phyloP scores from a whole-genome alignment of 2,113 vertebrate genomes.

The Nerophis lumbriciformis region DNA sequence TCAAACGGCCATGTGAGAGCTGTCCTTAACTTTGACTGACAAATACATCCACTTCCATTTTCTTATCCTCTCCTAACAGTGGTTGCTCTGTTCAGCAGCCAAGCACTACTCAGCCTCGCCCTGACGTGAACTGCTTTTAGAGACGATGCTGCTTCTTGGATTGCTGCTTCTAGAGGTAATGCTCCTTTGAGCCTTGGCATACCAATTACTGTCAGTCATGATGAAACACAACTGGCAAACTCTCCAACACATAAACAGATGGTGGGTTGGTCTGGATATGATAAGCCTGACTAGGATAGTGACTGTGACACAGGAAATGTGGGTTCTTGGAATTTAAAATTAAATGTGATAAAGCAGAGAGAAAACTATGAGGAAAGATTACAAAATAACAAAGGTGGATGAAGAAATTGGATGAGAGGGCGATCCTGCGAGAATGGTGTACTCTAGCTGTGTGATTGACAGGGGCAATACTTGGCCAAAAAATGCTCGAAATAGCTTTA shows the following conservation, averaged over 20 bases:
- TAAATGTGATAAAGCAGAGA: slow-evolving; percentile 10
- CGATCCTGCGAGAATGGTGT: slow-evolving; percentile 19
- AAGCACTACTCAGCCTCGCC: slow-evolving; percentile 14
- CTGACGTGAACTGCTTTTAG: slow-evolving; percentile 28
- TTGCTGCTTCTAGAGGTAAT: slow-evolving; percentile 18
- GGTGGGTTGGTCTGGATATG: neutral
- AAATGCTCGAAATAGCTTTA: slow-evolving; percentile 31
- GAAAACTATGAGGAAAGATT: slow-evolving; percentile 13
- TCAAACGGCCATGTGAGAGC: slow-evolving; percentile 48
- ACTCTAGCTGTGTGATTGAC: slow-evolving; percentile 33
- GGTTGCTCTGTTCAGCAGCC: slow-evolving; percentile 41
- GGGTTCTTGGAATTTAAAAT: slow-evolving; percentile 12
- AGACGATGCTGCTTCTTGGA: slow-evolving; percentile 21
- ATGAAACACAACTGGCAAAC: slow-evolving; percentile 15
- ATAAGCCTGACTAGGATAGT: neutral
- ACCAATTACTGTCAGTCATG: slow-evolving; percentile 31
- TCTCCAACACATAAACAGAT: slow-evolving; percentile 1
- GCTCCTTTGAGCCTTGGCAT: slow-evolving; percentile 10
- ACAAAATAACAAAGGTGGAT: slow-evolving; percentile 13
- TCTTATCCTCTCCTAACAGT: slow-evolving; percentile 47
- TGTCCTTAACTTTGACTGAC: slow-evolving; percentile 61
- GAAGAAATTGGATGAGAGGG: slow-evolving; percentile 25
- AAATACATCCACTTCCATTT: slow-evolving; percentile 54
- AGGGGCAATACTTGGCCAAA: slow-evolving; percentile 13
- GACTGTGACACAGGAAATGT: slow-evolving; percentile 11